phyloP scores from a whole-genome alignment of 2,797 vertebrate species.

The Bradypus variegatus region DNA sequence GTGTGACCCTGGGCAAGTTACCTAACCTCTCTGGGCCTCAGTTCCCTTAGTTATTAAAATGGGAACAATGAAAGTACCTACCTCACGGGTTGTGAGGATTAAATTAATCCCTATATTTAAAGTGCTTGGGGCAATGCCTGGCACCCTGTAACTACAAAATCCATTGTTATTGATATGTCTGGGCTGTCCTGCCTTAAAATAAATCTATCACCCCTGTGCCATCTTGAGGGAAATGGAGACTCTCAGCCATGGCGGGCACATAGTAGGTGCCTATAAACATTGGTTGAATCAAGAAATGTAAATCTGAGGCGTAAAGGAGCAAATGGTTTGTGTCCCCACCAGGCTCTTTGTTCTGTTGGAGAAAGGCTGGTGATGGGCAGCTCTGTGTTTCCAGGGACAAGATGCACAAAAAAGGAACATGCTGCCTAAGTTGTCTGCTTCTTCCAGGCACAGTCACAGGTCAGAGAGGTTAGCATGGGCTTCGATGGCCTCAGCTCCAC shows the following conservation, averaged over 20 bases:
- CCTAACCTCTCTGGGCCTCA: not conserved
- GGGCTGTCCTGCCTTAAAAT: rapidly evolving
- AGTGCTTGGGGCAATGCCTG: not conserved
- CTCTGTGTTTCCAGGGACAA: not conserved
- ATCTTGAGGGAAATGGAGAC: rapidly evolving
- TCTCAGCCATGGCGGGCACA: not conserved
- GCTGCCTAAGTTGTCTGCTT: rapidly evolving
- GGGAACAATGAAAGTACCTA: not conserved
- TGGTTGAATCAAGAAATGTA: not conserved
- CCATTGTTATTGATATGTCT: too few relatives aligned
- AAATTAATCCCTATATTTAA: not conserved
- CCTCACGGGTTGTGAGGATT: not conserved
- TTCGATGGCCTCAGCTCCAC: not conserved
- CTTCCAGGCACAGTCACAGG: rapidly evolving
- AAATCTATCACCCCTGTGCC: too few relatives aligned
- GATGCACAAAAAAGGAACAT: rapidly evolving
- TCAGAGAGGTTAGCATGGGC: not conserved
- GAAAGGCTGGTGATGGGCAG: rapidly evolving
- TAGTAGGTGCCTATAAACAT: not conserved
- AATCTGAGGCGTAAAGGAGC: not conserved
- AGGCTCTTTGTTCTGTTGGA: not conserved
- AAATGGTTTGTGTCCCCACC: not conserved
- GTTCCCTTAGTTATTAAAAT: not conserved
- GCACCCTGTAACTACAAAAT: too few relatives aligned
- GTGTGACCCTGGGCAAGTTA: not conserved